Base-by-base conservation (phyloP, 2,888 invertebrate genomes). In the Dasypogon diadema region DNA sequence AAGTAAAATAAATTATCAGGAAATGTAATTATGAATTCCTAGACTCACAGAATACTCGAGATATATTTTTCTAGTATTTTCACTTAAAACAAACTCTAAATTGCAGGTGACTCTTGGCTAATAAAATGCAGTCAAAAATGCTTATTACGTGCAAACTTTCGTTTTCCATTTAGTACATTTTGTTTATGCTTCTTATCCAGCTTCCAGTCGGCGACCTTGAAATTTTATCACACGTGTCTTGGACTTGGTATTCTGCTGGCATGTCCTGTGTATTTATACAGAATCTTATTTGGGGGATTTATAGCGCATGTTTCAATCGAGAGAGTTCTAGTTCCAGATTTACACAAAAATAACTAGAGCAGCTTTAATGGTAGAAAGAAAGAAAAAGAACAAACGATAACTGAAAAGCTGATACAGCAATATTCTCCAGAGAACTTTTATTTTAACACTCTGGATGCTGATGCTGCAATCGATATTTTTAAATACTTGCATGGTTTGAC, bases 391-490 rank as follows among this genome's bases (percentile, higher is more conserved):
- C 8, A 5, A 8, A 30, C 4, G 30, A 30, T 5, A 30, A 8
- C 30, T 30, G 30, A 42, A 42, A 42, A 42, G 1, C 21, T 51
- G 51, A 51, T 21, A 18, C 18, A 51, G 1, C 51, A n/a, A 12
- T 14, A 48, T 12, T n/a, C 51, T 21, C 21, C n/a, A 16, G 51
- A 16, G 51, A 51, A 18, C 51, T 51, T 51, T 51, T 8, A 21
- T 2, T 51, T 6, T 51, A 5, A 5, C 3, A 16, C n/a, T n/a
- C n/a, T 16, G 18, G 21, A 51, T 21, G 51, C 51, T 51, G 51
- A 51, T 51, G 51, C 21, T 51, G 51, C 51, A 51, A 51, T 51
- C 51, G 51, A 51, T 51, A 51, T 21, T 51, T 51, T 51, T 51
- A 12, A 21, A 16, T n/a, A 6, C 18, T 16, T 16, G n/a, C 12